A percentile compares a stretch with the other conserved stretches of the same genome.
These are phyloP conservation scores for Nerophis ophidion DNA, from an alignment of 2,113 vertebrate species.

Conservation along the genomic window DNA sequence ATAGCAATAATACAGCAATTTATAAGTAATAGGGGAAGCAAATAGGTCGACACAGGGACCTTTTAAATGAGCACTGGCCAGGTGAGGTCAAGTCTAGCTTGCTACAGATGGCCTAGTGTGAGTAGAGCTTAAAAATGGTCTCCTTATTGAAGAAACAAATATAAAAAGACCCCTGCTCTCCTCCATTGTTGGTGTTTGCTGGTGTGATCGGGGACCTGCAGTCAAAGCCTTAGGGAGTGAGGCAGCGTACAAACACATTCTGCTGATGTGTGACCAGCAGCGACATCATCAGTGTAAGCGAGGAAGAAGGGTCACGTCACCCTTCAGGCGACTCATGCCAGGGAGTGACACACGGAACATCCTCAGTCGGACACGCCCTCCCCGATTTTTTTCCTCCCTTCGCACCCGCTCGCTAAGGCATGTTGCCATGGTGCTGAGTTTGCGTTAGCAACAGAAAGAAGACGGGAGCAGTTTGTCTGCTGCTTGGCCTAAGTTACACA, in stretches of 20 bases:
- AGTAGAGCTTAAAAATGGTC: too few relatives aligned
- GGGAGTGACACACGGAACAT: conserved; percentile 6
- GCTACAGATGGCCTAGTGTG: too few relatives aligned
- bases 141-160: too few relatives aligned
- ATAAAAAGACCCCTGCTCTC: too few relatives aligned
- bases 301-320: conserved; percentile 24
- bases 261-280: conserved; percentile 1
- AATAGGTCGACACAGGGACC: too few relatives aligned
- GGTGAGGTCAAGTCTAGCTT: too few relatives aligned
- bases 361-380: conserved; percentile 23
- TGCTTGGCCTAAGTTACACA: conserved; percentile 33
- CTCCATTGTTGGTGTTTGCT: too few relatives aligned
- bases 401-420: conserved; percentile 10
- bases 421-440: conserved; percentile 36
- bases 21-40: too few relatives aligned
- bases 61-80: too few relatives aligned
- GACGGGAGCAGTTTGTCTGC: not conserved
- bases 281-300: conserved; percentile 9
- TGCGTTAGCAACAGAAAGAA: conserved; percentile 5
- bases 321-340: conserved; percentile 14
- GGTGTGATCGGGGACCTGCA: too few relatives aligned
- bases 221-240: too few relatives aligned
- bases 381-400: conserved; percentile 12
- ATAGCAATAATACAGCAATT: too few relatives aligned
- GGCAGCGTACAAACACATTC: not conserved